phyloP scores from a whole-genome alignment of 2,113 vertebrate species.

The Rattus norvegicus region DNA sequence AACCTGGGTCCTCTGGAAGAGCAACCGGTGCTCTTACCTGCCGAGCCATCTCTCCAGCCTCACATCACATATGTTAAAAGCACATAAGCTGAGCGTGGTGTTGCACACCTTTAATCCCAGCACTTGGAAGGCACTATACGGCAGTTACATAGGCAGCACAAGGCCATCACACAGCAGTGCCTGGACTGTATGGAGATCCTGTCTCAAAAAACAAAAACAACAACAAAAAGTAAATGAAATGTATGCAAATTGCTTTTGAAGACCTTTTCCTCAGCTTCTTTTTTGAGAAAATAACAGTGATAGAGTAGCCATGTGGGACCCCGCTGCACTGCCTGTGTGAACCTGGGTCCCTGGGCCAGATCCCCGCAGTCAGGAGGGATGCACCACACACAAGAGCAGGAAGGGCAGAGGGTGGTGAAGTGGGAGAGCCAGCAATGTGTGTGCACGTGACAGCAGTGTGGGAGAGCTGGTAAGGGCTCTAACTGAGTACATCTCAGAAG shows the following conservation, averaged over 20 bases:
- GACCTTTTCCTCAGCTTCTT: not conserved
- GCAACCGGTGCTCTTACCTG: too few relatives aligned
- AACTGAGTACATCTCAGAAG: not conserved
- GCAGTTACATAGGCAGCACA: not conserved
- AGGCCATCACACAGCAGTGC: not conserved
- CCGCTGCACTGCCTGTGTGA: not conserved
- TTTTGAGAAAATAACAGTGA: slow-evolving; percentile 8
- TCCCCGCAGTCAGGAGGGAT: not conserved
- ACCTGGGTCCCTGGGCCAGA: accelerated
- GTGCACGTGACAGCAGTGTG: not conserved
- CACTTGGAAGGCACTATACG: not conserved
- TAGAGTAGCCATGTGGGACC: not conserved
- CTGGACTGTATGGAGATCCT: not conserved
- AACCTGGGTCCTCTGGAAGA: too few relatives aligned
- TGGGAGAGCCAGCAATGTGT: not conserved
- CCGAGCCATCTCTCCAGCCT: too few relatives aligned
- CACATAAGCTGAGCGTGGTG: not conserved
- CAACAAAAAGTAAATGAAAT: not conserved
- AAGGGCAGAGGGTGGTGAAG: not conserved
- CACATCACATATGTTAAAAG: not conserved
- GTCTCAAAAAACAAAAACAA: not conserved
- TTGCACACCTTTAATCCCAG: not conserved
- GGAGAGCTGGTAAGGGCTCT: not conserved
- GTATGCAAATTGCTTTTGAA: not conserved
- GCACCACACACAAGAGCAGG: not conserved